phyloP scores from a whole-genome alignment of 2,113 vertebrate genomes.

The Paratilapia polleni region DNA sequence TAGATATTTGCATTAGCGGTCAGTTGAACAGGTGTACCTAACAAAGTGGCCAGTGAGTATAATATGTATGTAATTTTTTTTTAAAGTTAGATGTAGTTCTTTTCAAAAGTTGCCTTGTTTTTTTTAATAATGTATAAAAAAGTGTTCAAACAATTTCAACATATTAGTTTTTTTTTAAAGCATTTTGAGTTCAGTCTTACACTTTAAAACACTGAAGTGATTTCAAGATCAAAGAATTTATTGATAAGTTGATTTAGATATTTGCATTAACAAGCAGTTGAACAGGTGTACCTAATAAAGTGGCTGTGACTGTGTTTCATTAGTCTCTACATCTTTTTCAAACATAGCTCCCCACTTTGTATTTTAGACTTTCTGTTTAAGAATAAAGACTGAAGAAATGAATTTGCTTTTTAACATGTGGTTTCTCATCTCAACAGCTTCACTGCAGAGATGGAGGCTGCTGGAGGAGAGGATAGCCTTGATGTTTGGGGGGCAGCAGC shows the following conservation, averaged over 20 bases:
- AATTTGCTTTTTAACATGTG: not conserved
- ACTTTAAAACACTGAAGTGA: not conserved
- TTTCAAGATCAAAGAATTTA: too few relatives aligned
- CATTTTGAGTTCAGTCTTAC: not conserved
- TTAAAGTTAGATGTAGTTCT: not conserved
- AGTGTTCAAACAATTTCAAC: not conserved
- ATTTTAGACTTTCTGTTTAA: not conserved
- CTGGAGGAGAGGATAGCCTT: slow-evolving; percentile 8
- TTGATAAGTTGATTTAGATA: not conserved
- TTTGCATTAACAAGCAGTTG: not conserved
- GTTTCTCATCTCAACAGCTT: not conserved
- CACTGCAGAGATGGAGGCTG: slow-evolving; percentile 62
- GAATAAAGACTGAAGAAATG: not conserved
- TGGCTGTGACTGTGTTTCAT: not conserved
- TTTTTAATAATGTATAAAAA: not conserved
- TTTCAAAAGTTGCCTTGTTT: not conserved
- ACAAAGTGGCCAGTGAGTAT: not conserved
- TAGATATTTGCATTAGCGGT: not conserved
- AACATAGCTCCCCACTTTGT: not conserved
- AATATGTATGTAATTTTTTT: not conserved
- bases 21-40: not conserved
- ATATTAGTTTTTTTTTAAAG: not conserved
- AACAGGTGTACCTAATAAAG: not conserved
- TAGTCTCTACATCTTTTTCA: not conserved
- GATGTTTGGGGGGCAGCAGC: slow-evolving; percentile 25